phyloP scores from a whole-genome alignment of 1,140 invertebrate genomes.

The Panagrolaimus sp. region DNA sequence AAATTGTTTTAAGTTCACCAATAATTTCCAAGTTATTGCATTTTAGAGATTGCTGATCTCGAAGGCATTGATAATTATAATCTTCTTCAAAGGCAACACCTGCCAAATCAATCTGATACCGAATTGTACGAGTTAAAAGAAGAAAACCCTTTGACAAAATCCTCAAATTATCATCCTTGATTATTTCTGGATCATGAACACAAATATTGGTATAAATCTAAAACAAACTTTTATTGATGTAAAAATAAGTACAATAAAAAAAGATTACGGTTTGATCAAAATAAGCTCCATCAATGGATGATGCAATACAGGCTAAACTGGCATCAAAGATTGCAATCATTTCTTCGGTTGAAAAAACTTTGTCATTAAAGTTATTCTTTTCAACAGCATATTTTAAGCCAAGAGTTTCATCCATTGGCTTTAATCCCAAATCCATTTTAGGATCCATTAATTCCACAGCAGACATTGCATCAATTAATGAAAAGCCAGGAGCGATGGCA shows the following conservation, averaged over 20 bases:
- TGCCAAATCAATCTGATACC: neutral
- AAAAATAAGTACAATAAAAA: no score
- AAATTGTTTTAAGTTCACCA: neutral
- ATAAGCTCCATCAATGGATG: slow-evolving; percentile 1
- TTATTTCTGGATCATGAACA: neutral
- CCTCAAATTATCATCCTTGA: neutral
- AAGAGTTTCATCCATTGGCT: slow-evolving; percentile 28
- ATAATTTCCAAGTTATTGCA: neutral
- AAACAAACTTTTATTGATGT: no score
- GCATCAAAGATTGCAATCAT: slow-evolving; percentile 10
- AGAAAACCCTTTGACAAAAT: neutral
- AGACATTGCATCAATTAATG: slow-evolving; percentile 28
- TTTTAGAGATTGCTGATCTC: neutral
- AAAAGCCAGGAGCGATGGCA: neutral
- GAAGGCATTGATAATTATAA: neutral
- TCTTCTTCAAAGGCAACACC: neutral
- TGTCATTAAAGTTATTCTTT: neutral
- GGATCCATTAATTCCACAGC: slow-evolving; percentile 42
- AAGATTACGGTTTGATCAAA: slow-evolving; percentile 5
- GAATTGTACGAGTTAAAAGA: neutral
- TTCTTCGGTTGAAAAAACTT: neutral
- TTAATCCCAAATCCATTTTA: slow-evolving; percentile 43
- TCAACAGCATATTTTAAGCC: slow-evolving; percentile 2
- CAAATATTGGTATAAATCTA: neutral
- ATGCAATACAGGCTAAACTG: neutral